Conservation (phyloP, 2,888 invertebrate species). For the Gari tellinella region DNA sequence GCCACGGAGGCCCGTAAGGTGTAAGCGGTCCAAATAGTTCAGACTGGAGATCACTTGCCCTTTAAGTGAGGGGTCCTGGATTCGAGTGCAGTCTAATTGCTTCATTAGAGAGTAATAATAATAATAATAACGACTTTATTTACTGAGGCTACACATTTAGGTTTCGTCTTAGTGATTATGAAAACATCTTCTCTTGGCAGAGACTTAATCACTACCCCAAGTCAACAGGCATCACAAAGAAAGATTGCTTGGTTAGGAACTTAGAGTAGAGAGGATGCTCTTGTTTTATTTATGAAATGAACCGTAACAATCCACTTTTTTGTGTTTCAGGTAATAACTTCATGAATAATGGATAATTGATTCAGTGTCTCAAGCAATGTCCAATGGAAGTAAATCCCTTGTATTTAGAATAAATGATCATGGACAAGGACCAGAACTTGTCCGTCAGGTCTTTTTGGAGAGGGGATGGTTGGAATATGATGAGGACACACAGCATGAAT, state of each 20-base stretch:
- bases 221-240: slow-evolving; percentile 91
- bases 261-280: no score
- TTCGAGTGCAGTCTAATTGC: no score
- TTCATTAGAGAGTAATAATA: no score
- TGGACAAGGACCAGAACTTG: slow-evolving; percentile 80
- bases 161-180: slow-evolving; percentile 86
- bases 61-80: no score
- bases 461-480: slow-evolving; percentile 92
- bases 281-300: no score
- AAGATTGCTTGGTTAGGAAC: slow-evolving; percentile 92
- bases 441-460: slow-evolving; percentile 89
- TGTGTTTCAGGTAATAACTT: no score
- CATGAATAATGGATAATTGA: no score
- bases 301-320: no score
- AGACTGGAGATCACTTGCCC: no score
- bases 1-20: no score
- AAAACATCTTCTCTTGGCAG: slow-evolving; percentile 80
- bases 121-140: no score
- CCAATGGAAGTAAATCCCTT: slow-evolving; percentile 58
- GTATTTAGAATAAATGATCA: slow-evolving; percentile 82
- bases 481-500: slow-evolving; percentile 85
- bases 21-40: no score
- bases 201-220: slow-evolving; percentile 91
- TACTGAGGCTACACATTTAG: slow-evolving; percentile 94
- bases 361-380: slow-evolving; percentile 18